phyloP scores from a whole-genome alignment of 2,797 vertebrate genomes.

The Danionella dracula region DNA sequence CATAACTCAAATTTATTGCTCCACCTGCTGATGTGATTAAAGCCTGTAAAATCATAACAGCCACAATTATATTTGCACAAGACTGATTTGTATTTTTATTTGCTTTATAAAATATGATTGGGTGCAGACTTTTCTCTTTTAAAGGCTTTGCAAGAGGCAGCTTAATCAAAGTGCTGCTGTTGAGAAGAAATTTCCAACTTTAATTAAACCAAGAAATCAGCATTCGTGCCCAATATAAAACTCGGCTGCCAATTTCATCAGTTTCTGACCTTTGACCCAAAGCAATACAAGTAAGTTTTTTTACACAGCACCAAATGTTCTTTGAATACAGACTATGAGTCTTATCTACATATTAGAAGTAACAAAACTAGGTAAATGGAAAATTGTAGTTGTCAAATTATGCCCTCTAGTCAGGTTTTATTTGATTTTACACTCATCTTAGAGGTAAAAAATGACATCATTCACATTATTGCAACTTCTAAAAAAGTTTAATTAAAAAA shows the following conservation, averaged over 20 bases:
- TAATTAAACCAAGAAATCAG: conserved; percentile 13
- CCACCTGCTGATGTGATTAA: neutral
- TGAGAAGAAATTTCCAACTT: neutral
- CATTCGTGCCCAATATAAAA: neutral
- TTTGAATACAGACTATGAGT: neutral
- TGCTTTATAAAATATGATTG: neutral
- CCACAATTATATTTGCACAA: neutral
- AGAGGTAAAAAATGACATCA: too few species aligned
- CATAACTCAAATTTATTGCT: neutral
- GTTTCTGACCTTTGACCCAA: conserved; percentile 8
- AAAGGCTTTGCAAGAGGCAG: neutral
- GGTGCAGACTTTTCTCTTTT: neutral
- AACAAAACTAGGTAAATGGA: too few species aligned
- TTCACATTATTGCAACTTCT: too few species aligned
- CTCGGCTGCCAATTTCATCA: neutral
- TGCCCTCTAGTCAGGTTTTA: too few species aligned
- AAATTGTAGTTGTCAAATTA: too few species aligned
- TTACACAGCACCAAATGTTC: neutral
- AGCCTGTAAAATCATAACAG: neutral
- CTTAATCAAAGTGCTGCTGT: neutral
- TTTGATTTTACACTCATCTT: too few species aligned
- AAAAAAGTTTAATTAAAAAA: too few species aligned
- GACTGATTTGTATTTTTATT: neutral
- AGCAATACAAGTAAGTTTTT: too few species aligned
- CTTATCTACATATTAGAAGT: neutral